A percentile compares a stretch with the other conserved stretches of the same genome.
phyloP scores from a whole-genome alignment of 2,888 invertebrate species.

The Gymnocheta viridis region DNA sequence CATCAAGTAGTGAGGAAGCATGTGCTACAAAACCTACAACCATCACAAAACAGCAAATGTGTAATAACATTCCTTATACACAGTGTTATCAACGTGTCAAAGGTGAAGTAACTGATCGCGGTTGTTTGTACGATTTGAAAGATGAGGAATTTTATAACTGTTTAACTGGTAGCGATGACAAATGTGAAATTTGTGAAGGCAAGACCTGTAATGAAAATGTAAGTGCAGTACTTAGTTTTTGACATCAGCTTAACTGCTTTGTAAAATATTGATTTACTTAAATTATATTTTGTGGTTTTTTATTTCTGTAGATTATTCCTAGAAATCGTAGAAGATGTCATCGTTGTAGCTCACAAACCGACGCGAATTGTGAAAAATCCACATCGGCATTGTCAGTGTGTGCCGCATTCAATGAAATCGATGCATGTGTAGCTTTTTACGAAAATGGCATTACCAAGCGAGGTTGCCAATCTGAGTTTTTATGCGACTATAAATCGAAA shows the following conservation, averaged over 20 bases:
- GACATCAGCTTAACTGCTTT: no score
- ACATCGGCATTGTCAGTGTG: slow-evolving; percentile 68
- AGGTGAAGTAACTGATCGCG: slow-evolving; percentile 69
- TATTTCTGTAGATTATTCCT: slow-evolving; percentile 64
- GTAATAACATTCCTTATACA: slow-evolving; percentile 69
- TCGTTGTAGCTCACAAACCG: slow-evolving; percentile 70
- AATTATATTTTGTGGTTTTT: no score
- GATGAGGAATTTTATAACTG: slow-evolving; percentile 72
- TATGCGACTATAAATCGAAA: slow-evolving; percentile 63
- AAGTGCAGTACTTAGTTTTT: slow-evolving; percentile 13
- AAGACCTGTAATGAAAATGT: slow-evolving; percentile 71
- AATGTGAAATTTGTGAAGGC: slow-evolving; percentile 70
- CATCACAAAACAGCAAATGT: slow-evolving; percentile 21
- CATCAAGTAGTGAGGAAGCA: slow-evolving; percentile 61
- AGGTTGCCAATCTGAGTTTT: slow-evolving; percentile 71
- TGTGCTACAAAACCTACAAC: slow-evolving; percentile 68
- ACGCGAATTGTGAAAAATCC: slow-evolving; percentile 61
- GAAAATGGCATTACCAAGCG: slow-evolving; percentile 71
- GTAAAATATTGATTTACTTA: no score
- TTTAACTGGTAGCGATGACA: slow-evolving; percentile 60
- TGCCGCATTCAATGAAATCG: slow-evolving; percentile 64
- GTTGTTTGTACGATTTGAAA: slow-evolving; percentile 71
- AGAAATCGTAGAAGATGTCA: slow-evolving; percentile 70
- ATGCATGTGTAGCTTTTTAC: slow-evolving; percentile 70
- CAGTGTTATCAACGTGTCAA: slow-evolving; percentile 71